These are phyloP conservation scores for Austrolebias charrua DNA, from an alignment of 2,797 vertebrate species.

Conservation along the genomic window DNA sequence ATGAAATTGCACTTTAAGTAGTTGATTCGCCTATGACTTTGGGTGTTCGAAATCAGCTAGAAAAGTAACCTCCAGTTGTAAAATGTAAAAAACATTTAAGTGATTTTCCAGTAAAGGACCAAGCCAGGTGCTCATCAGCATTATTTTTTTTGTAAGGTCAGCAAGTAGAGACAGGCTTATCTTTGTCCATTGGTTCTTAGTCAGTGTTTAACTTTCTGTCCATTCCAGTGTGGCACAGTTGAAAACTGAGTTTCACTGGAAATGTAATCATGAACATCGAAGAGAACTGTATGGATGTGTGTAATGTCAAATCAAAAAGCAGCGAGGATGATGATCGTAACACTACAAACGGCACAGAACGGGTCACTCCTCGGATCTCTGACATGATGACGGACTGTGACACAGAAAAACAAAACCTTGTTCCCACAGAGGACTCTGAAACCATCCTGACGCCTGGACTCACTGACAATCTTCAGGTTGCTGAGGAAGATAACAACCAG, in stretches of 20 bases:
- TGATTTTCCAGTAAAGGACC: conserved; percentile 13
- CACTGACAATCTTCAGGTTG: conserved; percentile 67
- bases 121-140: conserved; percentile 9
- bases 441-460: conserved; percentile 66
- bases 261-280: conserved; percentile 84
- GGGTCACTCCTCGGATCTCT: conserved; percentile 70
- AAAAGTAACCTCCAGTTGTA: conserved; percentile 3
- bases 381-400: conserved; percentile 70
- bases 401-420: conserved; percentile 60
- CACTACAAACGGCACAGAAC: conserved; percentile 66
- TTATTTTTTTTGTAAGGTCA: conserved; percentile 21
- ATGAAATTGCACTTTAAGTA: conserved; percentile 50
- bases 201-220: conserved; percentile 52
- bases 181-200: conserved; percentile 37
- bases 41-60: conserved; percentile 1
- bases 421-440: conserved; percentile 62
- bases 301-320: conserved; percentile 77
- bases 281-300: conserved; percentile 78
- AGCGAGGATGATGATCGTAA: conserved; percentile 65
- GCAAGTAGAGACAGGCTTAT: conserved; percentile 27
- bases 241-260: conserved; percentile 61
- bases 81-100: conserved; percentile 25
- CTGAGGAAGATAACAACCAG: conserved; percentile 65
- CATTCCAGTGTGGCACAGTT: conserved; percentile 54
- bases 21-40: conserved; percentile 20